A percentile compares a stretch with the other conserved stretches of the same genome.
Evolutionary conservation across 2,797 vertebrate genomes (phyloP).

Genomic region (Melanotaenia nigrans): DNA sequence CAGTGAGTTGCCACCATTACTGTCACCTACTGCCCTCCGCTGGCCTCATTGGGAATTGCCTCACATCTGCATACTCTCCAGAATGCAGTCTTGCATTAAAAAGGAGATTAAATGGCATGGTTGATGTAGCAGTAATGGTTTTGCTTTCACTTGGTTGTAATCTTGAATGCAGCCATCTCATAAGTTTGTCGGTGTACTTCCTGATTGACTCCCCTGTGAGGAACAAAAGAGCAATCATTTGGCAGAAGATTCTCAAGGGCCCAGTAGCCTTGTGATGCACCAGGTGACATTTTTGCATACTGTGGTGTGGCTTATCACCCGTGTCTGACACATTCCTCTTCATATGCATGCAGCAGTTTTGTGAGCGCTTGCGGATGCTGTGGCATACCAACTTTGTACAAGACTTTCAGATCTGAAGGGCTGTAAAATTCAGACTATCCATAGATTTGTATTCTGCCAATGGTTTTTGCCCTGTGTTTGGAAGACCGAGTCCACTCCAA

Average conservation of each 20-base stretch:
- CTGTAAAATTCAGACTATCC: slow-evolving; percentile 10
- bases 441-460: slow-evolving; percentile 11
- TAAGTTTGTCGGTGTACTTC: slow-evolving; percentile 22
- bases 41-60: slow-evolving; percentile 19
- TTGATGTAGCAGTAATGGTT: slow-evolving; percentile 54
- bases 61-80: neutral
- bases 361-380: slow-evolving; percentile 18
- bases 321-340: slow-evolving; percentile 12
- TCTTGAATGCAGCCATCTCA: slow-evolving; percentile 35
- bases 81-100: slow-evolving; percentile 5
- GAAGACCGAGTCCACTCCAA: slow-evolving; percentile 10
- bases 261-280: slow-evolving; percentile 12
- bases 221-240: slow-evolving; percentile 25
- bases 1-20: slow-evolving; percentile 14
- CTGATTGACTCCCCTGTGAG: slow-evolving; percentile 11
- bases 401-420: slow-evolving; percentile 3
- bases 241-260: slow-evolving; percentile 28
- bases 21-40: slow-evolving; percentile 73
- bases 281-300: slow-evolving; percentile 32
- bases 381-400: neutral
- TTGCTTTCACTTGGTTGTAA: slow-evolving; percentile 45
- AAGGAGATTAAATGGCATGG: slow-evolving; percentile 52
- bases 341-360: slow-evolving; percentile 31
- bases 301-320: slow-evolving; percentile 12
- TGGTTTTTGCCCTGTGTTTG: neutral